These are phyloP conservation scores for Panurus biarmicus DNA, from an alignment of 2,113 vertebrate species.

Conservation along the genomic window DNA sequence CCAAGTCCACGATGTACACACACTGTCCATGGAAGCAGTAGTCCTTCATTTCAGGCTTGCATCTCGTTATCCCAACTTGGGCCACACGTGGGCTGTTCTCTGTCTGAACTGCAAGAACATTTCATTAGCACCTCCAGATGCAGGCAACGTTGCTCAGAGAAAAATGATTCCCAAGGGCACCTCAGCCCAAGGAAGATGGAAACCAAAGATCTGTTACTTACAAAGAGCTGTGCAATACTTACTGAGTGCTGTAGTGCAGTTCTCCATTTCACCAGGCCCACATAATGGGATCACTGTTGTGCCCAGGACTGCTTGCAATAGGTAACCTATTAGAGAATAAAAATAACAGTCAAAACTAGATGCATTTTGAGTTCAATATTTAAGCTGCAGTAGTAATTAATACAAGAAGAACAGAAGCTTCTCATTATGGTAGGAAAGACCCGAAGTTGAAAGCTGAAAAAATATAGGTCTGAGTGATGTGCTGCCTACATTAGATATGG, in stretches of 20 bases:
- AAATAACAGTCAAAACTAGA: neutral
- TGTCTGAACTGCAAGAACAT: slow-evolving; percentile 60
- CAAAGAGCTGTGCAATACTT: neutral
- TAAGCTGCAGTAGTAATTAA: neutral
- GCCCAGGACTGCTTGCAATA: slow-evolving; percentile 51
- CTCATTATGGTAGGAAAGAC: neutral
- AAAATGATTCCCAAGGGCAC: neutral
- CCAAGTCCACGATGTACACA: slow-evolving; percentile 68
- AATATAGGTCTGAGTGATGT: neutral
- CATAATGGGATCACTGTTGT: slow-evolving; percentile 73
- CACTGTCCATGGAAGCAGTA: slow-evolving; percentile 77
- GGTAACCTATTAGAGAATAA: slow-evolving; percentile 34
- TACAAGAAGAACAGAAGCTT: neutral
- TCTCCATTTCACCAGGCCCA: slow-evolving; percentile 61
- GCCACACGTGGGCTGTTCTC: slow-evolving; percentile 62
- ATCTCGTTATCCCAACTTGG: slow-evolving; percentile 57
- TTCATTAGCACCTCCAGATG: neutral
- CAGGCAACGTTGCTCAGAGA: neutral
- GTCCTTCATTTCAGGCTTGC: slow-evolving; percentile 66
- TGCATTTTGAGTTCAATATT: neutral
- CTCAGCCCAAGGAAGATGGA: neutral
- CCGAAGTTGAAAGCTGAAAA: neutral
- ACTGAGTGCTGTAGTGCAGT: slow-evolving; percentile 72
- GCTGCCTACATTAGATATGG: neutral
- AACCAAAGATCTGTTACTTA: neutral